phyloP scores from a whole-genome alignment of 1,140 invertebrate genomes.

The Himalopsyche phryganea region DNA sequence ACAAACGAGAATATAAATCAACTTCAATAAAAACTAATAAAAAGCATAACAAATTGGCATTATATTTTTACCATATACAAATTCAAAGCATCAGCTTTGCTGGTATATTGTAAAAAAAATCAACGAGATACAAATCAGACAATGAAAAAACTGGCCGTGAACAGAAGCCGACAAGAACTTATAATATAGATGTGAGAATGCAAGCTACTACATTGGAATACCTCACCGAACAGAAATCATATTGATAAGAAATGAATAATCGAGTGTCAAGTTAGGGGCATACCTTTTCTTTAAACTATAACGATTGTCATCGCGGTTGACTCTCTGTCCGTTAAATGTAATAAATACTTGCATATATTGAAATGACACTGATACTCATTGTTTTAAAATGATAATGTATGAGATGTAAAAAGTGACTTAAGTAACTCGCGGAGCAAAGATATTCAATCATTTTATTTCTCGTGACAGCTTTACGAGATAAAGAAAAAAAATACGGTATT shows the following conservation, averaged over 20 bases:
- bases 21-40: slow-evolving; percentile 14
- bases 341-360: too few relatives aligned
- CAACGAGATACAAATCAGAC: slow-evolving; percentile 30
- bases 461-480: too few relatives aligned
- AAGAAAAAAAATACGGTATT: too few relatives aligned
- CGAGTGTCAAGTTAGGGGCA: slow-evolving; percentile 30
- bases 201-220: slow-evolving; percentile 28
- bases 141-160: slow-evolving; percentile 27
- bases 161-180: slow-evolving; percentile 29
- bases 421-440: too few relatives aligned
- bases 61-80: slow-evolving; percentile 2
- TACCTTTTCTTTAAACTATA: slow-evolving; percentile 24
- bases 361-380: too few relatives aligned
- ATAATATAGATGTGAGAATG: slow-evolving; percentile 34
- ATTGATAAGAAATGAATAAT: slow-evolving; percentile 35
- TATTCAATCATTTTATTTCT: too few relatives aligned
- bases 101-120: slow-evolving; percentile 10
- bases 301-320: slow-evolving; percentile 29
- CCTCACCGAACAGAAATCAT: slow-evolving; percentile 25
- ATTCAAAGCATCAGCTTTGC: slow-evolving; percentile 2
- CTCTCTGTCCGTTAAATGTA: too few relatives aligned
- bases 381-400: too few relatives aligned
- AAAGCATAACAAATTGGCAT: slow-evolving; percentile 3
- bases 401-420: too few relatives aligned
- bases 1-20: slow-evolving; percentile 17